Conservation (phyloP, 2,113 vertebrate genomes). For the Donacobius atricapilla region DNA sequence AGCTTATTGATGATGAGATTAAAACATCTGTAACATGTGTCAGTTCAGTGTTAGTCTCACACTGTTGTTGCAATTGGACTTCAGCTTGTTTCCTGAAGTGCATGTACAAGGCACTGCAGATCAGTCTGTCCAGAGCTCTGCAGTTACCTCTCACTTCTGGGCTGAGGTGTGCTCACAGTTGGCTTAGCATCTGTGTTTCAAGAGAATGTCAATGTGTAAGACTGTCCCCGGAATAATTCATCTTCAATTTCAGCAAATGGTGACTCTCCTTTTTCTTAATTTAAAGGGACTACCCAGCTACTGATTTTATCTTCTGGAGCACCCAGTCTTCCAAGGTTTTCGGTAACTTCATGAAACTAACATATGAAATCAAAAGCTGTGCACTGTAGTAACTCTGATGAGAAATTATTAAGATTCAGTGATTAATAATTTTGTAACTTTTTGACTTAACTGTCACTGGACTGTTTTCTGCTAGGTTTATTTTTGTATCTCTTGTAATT, state of each 20-base stretch:
- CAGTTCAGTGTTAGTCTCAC: not conserved
- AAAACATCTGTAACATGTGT: not conserved
- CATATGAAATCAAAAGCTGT: not conserved
- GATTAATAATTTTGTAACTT: slow-evolving; percentile 12
- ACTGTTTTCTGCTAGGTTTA: not conserved
- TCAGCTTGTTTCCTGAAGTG: not conserved
- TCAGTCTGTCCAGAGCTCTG: not conserved
- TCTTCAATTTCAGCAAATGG: not conserved
- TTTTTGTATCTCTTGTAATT: slow-evolving; percentile 23
- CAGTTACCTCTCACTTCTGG: not conserved
- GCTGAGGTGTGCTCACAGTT: not conserved
- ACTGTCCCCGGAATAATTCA: not conserved
- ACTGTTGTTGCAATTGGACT: not conserved
- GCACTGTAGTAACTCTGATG: not conserved
- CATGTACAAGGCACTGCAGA: too few species aligned
- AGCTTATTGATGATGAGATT: not conserved
- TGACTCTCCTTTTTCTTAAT: not conserved
- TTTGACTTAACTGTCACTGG: not conserved
- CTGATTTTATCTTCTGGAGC: not conserved
- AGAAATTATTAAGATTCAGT: not conserved
- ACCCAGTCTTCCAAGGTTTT: not conserved
- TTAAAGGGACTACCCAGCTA: not conserved
- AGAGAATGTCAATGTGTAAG: not conserved
- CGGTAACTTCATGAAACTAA: not conserved
- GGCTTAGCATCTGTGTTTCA: not conserved